Conservation (phyloP, 2,888 invertebrate genomes). For the Cantharis lateralis region DNA sequence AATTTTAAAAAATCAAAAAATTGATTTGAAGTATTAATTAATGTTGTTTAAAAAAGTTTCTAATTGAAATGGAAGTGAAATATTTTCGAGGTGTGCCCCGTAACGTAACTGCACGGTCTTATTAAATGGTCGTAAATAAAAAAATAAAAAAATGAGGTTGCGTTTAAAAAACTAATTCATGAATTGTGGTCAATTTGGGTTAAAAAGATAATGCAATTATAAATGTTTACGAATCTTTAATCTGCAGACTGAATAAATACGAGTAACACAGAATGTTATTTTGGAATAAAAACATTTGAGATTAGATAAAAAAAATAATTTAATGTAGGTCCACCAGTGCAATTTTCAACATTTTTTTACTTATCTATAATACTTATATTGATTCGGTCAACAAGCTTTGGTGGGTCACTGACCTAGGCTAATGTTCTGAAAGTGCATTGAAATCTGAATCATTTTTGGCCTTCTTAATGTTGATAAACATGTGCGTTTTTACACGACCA, state of each 20-base stretch:
- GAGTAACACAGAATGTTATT: constrained; percentile 2
- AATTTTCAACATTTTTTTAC: constrained; percentile 4
- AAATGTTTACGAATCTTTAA: constrained; percentile 8
- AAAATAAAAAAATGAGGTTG: not conserved
- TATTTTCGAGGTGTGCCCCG: not conserved
- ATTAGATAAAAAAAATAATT: constrained; percentile 13
- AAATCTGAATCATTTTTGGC: constrained; percentile 23
- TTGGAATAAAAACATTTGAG: constrained; percentile 3
- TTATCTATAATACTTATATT: constrained; percentile 20
- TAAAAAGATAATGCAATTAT: not conserved
- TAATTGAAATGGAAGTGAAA: not conserved
- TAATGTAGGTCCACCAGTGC: constrained; percentile 1
- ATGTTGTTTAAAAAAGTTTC: not conserved
- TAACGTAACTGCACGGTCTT: not conserved
- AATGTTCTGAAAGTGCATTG: constrained; percentile 33
- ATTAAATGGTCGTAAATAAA: not conserved
- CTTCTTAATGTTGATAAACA: constrained; percentile 14
- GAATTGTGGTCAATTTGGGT: not conserved
- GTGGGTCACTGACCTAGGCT: constrained; percentile 39
- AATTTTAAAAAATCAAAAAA: too few species aligned
- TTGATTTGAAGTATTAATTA: not conserved
- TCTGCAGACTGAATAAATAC: constrained; percentile 9
- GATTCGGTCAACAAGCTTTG: constrained; percentile 35
- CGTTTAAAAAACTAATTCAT: not conserved
- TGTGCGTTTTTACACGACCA: not conserved